Evolutionary conservation across 2,888 invertebrate species (phyloP).

Genomic region (Pharmacophagus antenor): DNA sequence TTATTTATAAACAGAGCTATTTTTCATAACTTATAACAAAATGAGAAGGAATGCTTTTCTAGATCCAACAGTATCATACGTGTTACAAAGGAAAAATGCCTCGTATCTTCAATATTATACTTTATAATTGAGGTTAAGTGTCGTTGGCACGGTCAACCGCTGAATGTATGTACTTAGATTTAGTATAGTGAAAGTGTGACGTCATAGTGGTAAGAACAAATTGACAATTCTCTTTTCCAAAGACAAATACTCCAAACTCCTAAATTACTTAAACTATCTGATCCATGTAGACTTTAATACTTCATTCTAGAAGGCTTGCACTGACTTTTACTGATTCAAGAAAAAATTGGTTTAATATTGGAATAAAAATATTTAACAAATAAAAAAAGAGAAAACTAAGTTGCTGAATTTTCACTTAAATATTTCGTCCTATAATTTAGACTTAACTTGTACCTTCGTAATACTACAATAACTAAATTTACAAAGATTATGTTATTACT

Average conservation of each 20-base stretch:
- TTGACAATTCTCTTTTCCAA: slow-evolving; percentile 16
- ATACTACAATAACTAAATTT: neutral
- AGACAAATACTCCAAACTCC: slow-evolving; percentile 5
- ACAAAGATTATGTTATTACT: neutral
- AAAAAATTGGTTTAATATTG: too few species aligned
- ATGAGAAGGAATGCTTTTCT: too few species aligned
- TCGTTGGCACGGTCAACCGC: slow-evolving; percentile 12
- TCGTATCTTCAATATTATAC: neutral
- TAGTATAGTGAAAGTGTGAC: slow-evolving; percentile 16
- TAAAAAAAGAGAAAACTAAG: too few species aligned
- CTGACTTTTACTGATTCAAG: too few species aligned
- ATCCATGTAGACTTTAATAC: neutral
- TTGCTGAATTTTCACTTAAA: too few species aligned
- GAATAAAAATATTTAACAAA: too few species aligned
- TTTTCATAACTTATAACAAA: too few species aligned
- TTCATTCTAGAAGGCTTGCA: neutral
- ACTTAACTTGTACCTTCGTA: neutral
- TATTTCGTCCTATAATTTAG: too few species aligned
- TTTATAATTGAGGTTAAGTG: slow-evolving; percentile 16
- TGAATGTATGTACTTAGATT: neutral
- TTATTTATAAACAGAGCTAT: too few species aligned
- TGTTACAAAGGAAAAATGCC: neutral
- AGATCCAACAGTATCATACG: neutral
- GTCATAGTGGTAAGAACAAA: slow-evolving; percentile 18
- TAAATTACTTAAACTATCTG: neutral